These are phyloP conservation scores for Chloroceryle aenea DNA, from an alignment of 2,113 vertebrate genomes.

Conservation along the genomic window DNA sequence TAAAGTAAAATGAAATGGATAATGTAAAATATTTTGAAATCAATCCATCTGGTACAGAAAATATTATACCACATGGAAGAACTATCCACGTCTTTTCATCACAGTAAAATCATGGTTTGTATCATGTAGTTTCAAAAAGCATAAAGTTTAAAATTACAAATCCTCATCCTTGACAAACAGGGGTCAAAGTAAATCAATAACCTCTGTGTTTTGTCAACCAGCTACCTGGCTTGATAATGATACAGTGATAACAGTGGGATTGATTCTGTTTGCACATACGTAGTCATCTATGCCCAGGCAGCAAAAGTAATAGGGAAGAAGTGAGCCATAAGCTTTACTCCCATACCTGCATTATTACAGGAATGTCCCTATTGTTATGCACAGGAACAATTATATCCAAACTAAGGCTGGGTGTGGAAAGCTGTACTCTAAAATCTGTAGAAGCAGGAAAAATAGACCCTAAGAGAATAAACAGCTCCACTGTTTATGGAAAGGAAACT, in stretches of 20 bases:
- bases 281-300: background rate
- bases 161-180: background rate
- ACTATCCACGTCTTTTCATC: background rate
- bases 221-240: background rate
- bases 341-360: background rate
- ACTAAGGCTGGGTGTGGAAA: background rate
- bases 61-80: background rate
- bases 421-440: background rate
- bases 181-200: background rate
- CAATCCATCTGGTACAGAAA: background rate
- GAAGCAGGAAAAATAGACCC: background rate
- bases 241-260: background rate
- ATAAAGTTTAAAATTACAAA: background rate
- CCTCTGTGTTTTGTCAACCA: background rate
- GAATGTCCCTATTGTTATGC: background rate
- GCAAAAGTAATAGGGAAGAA: background rate
- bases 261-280: background rate
- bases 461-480: background rate
- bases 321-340: background rate
- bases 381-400: background rate
- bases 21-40: background rate
- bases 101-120: background rate
- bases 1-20: background rate
- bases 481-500: background rate
- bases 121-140: background rate